These are phyloP conservation scores for Drosophila siamana DNA, from an alignment of 2,888 invertebrate genomes.

Conservation along the genomic window DNA sequence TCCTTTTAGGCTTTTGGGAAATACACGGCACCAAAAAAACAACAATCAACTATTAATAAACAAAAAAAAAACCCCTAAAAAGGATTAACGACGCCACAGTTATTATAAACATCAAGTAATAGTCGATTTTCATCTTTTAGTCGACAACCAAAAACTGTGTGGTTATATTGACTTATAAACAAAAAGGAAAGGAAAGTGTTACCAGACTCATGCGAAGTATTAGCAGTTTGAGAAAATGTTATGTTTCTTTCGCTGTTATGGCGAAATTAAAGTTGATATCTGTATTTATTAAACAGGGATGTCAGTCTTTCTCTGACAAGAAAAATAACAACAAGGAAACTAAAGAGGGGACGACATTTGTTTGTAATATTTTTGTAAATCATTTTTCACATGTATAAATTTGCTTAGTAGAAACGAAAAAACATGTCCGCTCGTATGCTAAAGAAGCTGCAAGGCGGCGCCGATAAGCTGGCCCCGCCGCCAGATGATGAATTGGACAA, in stretches of 20 bases:
- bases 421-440: constrained; percentile 89
- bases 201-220: neutral
- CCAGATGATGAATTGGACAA: constrained; percentile 83
- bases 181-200: neutral
- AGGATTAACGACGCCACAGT: neutral
- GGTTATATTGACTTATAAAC: neutral
- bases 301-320: constrained; percentile 26
- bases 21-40: neutral
- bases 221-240: neutral
- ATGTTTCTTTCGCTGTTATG: constrained; percentile 2
- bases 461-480: constrained; percentile 85
- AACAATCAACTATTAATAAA: neutral
- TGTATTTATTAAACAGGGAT: constrained; percentile 34
- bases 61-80: too few species aligned
- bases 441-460: constrained; percentile 88
- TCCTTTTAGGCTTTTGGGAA: neutral
- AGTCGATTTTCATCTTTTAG: neutral
- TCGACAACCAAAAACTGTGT: neutral
- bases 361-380: constrained; percentile 48
- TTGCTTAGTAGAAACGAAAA: constrained; percentile 34
- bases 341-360: constrained; percentile 26
- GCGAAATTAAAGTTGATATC: neutral
- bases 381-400: constrained; percentile 50
- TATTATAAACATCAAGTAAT: too few species aligned
- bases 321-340: constrained; percentile 29